Conservation (phyloP, 2,113 vertebrate species). For the Eclectus roratus region DNA sequence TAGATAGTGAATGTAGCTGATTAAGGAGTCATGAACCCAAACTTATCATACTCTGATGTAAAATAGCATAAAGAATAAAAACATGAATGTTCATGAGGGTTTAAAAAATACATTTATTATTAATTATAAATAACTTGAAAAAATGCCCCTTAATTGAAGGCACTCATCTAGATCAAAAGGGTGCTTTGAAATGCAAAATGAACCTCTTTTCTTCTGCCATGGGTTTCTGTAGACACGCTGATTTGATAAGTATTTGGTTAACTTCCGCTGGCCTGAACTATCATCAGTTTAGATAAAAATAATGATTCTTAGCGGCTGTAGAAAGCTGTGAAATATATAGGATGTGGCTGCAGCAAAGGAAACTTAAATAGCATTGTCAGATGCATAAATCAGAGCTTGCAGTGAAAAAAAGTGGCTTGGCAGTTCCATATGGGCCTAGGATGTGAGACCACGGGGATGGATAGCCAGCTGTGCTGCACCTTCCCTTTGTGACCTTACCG, state of each 20-base stretch:
- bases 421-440: neutral
- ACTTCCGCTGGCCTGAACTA: neutral
- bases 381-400: neutral
- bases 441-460: neutral
- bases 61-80: neutral
- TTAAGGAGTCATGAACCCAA: neutral
- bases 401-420: neutral
- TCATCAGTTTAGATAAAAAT: neutral
- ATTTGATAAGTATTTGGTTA: neutral
- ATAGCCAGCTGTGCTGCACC: rapidly evolving
- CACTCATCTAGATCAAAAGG: neutral
- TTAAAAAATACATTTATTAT: neutral
- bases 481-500: neutral
- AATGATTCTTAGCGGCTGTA: neutral
- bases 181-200: conserved; percentile 11
- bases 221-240: neutral
- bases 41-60: neutral
- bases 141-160: neutral
- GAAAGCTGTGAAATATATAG: neutral
- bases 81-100: neutral
- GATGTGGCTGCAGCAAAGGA: neutral
- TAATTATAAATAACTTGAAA: neutral
- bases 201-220: conserved; percentile 5
- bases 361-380: neutral
- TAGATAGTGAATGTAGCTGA: neutral